These are phyloP conservation scores for Drosophila ficusphila DNA, from an alignment of 1,140 invertebrate species.

Conservation along the genomic window DNA sequence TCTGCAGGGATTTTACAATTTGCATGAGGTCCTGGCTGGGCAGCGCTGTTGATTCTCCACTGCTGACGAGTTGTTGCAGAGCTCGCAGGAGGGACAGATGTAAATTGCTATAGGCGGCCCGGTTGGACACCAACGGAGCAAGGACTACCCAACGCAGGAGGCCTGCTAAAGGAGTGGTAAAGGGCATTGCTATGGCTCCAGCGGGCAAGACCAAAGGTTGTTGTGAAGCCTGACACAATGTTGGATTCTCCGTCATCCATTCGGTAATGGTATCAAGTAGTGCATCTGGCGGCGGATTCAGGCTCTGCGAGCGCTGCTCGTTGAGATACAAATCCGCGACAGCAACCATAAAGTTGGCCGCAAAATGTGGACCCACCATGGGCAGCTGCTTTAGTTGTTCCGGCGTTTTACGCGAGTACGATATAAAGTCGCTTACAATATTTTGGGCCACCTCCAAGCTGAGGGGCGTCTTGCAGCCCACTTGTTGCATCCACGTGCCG, in stretches of 20 bases:
- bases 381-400: conserved; percentile 88
- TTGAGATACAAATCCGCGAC: conserved; percentile 91
- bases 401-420: conserved; percentile 88
- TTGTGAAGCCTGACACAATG: conserved; percentile 89
- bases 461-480: conserved; percentile 90
- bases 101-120: conserved; percentile 86
- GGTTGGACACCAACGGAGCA: conserved; percentile 85
- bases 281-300: conserved; percentile 86
- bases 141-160: conserved; percentile 90
- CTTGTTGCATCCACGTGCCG: conserved; percentile 93
- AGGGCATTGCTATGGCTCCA: conserved; percentile 92
- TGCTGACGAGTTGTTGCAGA: conserved; percentile 85
- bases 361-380: conserved; percentile 88
- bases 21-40: conserved; percentile 86
- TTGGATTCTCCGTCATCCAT: conserved; percentile 88
- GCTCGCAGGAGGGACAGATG: conserved; percentile 88
- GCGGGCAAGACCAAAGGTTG: conserved; percentile 89
- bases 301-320: conserved; percentile 68
- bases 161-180: conserved; percentile 91
- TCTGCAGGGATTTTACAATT: conserved; percentile 84
- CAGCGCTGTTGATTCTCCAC: conserved; percentile 85
- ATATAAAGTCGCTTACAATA: conserved; percentile 92
- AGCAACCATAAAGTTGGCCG: conserved; percentile 91
- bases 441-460: conserved; percentile 90
- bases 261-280: conserved; percentile 87